Evolutionary conservation across 2,113 vertebrate species (phyloP).

Genomic region (Astatotilapia flaviijosephi): DNA sequence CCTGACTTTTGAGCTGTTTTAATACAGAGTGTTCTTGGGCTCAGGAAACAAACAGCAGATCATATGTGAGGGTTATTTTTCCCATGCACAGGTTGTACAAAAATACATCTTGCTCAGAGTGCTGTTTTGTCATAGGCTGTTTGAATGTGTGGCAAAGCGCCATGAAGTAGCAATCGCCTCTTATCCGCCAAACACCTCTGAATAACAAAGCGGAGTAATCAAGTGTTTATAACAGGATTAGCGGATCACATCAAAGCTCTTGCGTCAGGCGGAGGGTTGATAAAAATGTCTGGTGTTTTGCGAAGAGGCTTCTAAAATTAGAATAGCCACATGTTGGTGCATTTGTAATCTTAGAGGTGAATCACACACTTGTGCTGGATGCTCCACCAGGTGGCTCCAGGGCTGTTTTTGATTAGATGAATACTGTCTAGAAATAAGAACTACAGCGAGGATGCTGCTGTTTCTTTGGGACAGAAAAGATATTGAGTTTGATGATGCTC

Average conservation of each 20-base stretch:
- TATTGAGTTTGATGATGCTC: background rate
- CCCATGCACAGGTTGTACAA: background rate
- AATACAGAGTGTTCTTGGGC: background rate
- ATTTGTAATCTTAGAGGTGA: constrained; percentile 11
- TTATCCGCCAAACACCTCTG: constrained; percentile 1
- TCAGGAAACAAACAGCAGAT: background rate
- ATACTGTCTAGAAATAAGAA: background rate
- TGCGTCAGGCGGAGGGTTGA: background rate
- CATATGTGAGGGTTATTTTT: background rate
- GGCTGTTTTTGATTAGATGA: background rate
- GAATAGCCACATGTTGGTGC: background rate
- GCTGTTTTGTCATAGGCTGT: background rate
- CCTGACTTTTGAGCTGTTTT: background rate
- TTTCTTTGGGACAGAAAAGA: background rate
- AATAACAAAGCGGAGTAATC: background rate
- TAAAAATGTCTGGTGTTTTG: background rate
- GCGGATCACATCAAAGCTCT: background rate
- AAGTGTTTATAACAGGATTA: constrained; percentile 15
- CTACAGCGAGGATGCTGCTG: background rate
- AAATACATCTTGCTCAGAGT: background rate
- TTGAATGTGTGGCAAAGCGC: background rate
- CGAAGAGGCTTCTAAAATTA: background rate
- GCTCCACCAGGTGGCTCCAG: background rate
- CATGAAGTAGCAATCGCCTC: background rate
- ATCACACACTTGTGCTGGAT: background rate